Conservation (phyloP, 2,113 vertebrate species). For the Ictidomys tridecemlineatus region DNA sequence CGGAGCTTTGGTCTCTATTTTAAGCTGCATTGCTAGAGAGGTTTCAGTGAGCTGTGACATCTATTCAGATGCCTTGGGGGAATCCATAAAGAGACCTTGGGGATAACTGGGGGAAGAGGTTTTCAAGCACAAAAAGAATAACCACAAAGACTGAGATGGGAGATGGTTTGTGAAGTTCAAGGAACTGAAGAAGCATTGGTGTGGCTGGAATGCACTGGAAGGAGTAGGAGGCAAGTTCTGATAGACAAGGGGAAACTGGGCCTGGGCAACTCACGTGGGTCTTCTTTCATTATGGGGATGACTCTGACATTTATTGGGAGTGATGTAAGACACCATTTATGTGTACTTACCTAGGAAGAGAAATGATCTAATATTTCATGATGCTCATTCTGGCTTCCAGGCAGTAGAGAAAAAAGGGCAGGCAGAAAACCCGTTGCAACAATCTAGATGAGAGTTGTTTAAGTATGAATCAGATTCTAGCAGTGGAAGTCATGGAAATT, state of each 20-base stretch:
- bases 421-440: not conserved
- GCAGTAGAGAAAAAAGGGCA: not conserved
- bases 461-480: not conserved
- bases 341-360: not conserved
- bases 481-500: not conserved
- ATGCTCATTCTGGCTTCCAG: not conserved
- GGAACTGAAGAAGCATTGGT: accelerated
- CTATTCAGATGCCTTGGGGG: not conserved
- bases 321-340: not conserved
- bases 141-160: not conserved
- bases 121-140: not conserved
- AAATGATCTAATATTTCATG: not conserved
- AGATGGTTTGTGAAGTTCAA: not conserved
- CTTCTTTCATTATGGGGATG: not conserved
- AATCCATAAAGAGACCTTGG: not conserved
- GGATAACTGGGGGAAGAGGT: not conserved
- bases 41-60: not conserved
- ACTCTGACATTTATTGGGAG: not conserved
- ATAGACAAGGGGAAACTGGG: accelerated
- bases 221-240: not conserved
- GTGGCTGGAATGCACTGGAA: not conserved
- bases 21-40: not conserved
- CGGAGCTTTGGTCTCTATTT: not conserved
- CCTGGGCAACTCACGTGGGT: accelerated
- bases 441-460: not conserved